These are phyloP conservation scores for Cryptophagus acutangulus DNA, from an alignment of 2,888 invertebrate genomes.

Conservation along the genomic window DNA sequence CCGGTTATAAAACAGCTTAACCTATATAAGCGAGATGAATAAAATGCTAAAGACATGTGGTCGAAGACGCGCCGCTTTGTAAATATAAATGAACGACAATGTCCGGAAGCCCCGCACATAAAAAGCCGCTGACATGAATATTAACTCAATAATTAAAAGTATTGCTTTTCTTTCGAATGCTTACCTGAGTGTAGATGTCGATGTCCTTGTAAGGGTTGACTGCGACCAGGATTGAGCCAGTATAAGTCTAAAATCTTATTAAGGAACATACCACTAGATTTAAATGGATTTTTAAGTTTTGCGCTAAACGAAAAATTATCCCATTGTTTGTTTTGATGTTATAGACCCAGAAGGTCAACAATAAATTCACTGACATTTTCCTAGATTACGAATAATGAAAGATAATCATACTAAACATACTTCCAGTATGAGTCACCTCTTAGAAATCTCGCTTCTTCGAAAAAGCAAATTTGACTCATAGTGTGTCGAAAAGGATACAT, in stretches of 20 bases:
- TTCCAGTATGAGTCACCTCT: no score
- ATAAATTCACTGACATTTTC: no score
- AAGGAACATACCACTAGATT: conserved; percentile 53
- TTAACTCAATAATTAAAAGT: conserved; percentile 5
- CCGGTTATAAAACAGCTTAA: neutral
- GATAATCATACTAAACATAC: no score
- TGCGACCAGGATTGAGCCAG: conserved; percentile 86
- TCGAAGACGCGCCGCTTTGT: no score
- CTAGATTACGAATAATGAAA: no score
- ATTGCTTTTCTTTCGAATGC: conserved; percentile 37
- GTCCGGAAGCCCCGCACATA: conserved; percentile 11
- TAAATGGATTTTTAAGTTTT: no score
- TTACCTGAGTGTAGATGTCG: conserved; percentile 83
- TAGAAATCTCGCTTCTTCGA: no score
- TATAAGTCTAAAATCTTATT: conserved; percentile 72
- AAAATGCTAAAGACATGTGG: no score
- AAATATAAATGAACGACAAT: conserved; percentile 7
- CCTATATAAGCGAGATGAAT: neutral
- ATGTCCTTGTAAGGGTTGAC: conserved; percentile 93
- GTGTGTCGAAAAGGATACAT: conserved; percentile 84
- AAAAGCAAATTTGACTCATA: no score
- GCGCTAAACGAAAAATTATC: no score
- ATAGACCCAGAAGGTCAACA: no score
- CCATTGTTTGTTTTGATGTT: no score
- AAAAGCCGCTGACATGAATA: conserved; percentile 8